phyloP scores from a whole-genome alignment of 2,113 vertebrate genomes.

The Oncorhynchus mykiss region DNA sequence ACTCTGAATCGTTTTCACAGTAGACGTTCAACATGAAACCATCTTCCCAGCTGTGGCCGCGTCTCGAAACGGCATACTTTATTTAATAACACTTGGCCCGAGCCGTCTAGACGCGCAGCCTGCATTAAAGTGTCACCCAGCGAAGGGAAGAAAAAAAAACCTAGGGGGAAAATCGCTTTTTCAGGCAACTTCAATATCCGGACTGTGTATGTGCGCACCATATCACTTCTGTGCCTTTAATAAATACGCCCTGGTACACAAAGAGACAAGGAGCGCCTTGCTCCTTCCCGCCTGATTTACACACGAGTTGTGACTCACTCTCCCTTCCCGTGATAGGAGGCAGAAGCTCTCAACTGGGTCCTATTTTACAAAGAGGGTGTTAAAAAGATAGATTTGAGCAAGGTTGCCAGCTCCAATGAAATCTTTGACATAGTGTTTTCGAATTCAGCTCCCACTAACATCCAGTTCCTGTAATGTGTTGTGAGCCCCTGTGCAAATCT shows the following conservation, averaged over 20 bases:
- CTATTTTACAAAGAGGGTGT: constrained; percentile 28
- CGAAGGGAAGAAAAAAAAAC: not conserved
- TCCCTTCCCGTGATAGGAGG: constrained; percentile 27
- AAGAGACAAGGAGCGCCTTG: not conserved
- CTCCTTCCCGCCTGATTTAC: constrained; percentile 11
- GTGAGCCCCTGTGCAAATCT: not conserved
- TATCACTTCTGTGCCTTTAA: constrained; percentile 22
- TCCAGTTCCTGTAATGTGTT: not conserved
- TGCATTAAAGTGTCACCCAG: constrained; percentile 30
- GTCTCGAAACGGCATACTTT: constrained; percentile 26
- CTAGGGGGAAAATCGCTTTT: constrained; percentile 18
- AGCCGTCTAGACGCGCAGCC: constrained; percentile 20
- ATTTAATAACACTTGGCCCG: constrained; percentile 43
- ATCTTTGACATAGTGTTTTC: constrained; percentile 40
- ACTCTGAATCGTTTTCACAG: constrained; percentile 35
- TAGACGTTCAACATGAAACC: constrained; percentile 35
- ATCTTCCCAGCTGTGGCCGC: constrained; percentile 21
- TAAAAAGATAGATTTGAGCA: constrained; percentile 34
- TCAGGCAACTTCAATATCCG: constrained; percentile 37
- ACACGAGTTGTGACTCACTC: constrained; percentile 14
- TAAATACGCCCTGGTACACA: not conserved
- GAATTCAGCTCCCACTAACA: constrained; percentile 40
- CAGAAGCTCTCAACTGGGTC: constrained; percentile 29
- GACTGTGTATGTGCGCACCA: constrained; percentile 29
- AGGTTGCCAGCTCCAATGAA: constrained; percentile 48